A percentile compares a stretch with the other conserved stretches of the same genome.
These are phyloP conservation scores for Oxyruncus cristatus DNA, from an alignment of 2,113 vertebrate genomes.

Conservation along the genomic window DNA sequence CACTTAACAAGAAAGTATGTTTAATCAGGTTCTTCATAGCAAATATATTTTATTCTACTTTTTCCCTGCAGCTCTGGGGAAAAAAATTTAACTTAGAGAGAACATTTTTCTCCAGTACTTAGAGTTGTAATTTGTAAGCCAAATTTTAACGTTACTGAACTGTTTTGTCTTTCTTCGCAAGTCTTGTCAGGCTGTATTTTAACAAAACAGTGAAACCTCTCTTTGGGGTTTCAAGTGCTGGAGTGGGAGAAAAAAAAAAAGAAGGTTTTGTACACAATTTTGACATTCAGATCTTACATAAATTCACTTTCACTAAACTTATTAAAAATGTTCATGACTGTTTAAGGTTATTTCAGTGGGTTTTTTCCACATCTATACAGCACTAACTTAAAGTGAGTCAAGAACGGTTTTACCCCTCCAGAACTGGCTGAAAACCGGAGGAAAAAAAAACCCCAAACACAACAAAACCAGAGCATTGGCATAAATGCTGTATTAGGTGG, in stretches of 20 bases:
- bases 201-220: background rate
- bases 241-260: background rate
- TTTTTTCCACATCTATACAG: background rate
- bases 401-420: background rate
- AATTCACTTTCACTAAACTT: background rate
- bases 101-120: background rate
- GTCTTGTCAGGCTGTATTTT: background rate
- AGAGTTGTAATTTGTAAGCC: background rate
- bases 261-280: background rate
- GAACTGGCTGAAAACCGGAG: background rate
- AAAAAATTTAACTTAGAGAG: background rate
- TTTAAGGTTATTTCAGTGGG: background rate
- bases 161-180: background rate
- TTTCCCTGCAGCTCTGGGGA: background rate
- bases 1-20: background rate
- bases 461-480: background rate
- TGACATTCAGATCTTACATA: background rate
- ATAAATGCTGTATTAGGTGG: background rate
- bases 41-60: background rate
- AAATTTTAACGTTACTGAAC: background rate
- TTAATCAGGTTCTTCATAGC: background rate
- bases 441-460: background rate
- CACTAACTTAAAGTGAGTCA: background rate
- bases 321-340: background rate
- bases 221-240: background rate